phyloP scores from a whole-genome alignment of 1,140 invertebrate species.

The Hylyphantes graminicola region DNA sequence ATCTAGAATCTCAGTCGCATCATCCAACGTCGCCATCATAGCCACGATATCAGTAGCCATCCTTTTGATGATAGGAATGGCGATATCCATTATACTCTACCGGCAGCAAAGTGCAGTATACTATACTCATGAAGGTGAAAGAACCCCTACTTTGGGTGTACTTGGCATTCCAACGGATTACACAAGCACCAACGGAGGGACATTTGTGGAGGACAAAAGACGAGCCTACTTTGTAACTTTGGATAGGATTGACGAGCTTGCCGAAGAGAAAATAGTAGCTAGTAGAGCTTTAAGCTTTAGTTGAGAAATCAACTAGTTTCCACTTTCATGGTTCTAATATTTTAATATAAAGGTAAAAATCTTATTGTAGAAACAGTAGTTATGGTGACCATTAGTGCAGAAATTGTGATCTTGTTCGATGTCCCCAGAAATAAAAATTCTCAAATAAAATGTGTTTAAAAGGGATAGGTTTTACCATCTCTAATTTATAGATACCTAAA shows the following conservation, averaged over 20 bases:
- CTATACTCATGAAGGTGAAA: conserved; percentile 79
- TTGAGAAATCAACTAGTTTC: conserved; percentile 3
- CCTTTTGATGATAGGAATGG: conserved; percentile 65
- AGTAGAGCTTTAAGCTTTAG: conserved; percentile 17
- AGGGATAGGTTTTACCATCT: too few relatives aligned
- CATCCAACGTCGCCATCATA: conserved; percentile 65
- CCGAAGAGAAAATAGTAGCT: conserved; percentile 42
- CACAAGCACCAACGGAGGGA: conserved; percentile 28
- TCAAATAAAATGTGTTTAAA: too few relatives aligned
- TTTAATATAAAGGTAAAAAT: too few relatives aligned
- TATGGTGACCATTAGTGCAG: too few relatives aligned
- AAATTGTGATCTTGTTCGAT: too few relatives aligned
- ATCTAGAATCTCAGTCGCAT: conserved; percentile 48
- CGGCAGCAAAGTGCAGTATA: conserved; percentile 76
- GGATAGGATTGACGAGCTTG: conserved; percentile 53
- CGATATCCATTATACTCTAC: conserved; percentile 67
- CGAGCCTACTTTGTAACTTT: conserved; percentile 49
- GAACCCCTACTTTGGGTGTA: conserved; percentile 61
- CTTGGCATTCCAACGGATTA: conserved; percentile 4
- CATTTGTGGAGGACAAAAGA: conserved; percentile 41
- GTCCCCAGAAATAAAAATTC: too few relatives aligned
- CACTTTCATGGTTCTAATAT: too few relatives aligned
- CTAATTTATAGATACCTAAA: too few relatives aligned
- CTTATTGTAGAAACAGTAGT: too few relatives aligned
- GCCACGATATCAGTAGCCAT: conserved; percentile 66